Percentiles rank a stretch among this genome's conserved stretches.
phyloP scores from a whole-genome alignment of 2,113 vertebrate genomes.

The Callaeas wilsoni region DNA sequence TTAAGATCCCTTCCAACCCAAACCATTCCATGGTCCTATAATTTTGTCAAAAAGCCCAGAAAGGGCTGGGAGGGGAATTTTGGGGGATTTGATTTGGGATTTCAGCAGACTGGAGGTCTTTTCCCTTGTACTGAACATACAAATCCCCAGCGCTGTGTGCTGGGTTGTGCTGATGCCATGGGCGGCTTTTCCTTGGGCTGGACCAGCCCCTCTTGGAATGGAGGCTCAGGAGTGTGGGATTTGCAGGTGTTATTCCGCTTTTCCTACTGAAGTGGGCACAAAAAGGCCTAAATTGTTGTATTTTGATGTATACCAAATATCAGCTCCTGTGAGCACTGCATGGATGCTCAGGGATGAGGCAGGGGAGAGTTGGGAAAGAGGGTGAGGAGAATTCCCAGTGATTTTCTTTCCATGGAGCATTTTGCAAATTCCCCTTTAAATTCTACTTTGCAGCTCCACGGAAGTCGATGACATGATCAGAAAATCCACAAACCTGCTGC shows the following conservation, averaged over 20 bases:
- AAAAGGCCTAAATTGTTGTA: neutral
- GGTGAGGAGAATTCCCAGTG: neutral
- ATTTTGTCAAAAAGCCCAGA: neutral
- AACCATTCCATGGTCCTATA: accelerated
- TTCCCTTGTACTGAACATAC: accelerated
- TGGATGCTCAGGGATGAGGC: accelerated
- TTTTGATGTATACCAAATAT: accelerated
- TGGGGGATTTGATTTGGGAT: accelerated
- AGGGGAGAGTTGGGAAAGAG: neutral
- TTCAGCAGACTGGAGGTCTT: accelerated
- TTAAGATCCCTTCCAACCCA: neutral
- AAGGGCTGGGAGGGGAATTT: neutral
- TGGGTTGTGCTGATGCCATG: accelerated
- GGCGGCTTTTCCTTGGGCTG: neutral
- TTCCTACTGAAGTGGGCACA: neutral
- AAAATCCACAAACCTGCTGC: conserved; percentile 93
- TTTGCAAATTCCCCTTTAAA: neutral
- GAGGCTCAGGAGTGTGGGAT: no score
- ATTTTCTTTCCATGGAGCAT: accelerated
- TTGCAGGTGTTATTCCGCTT: accelerated
- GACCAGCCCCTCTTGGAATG: neutral
- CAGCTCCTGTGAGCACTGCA: accelerated
- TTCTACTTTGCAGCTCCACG: conserved; percentile 78
- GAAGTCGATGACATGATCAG: conserved; percentile 98
- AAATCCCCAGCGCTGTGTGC: accelerated